These are phyloP conservation scores for Kryphioiulus occultus DNA, from an alignment of 2,888 invertebrate genomes.

Conservation along the genomic window DNA sequence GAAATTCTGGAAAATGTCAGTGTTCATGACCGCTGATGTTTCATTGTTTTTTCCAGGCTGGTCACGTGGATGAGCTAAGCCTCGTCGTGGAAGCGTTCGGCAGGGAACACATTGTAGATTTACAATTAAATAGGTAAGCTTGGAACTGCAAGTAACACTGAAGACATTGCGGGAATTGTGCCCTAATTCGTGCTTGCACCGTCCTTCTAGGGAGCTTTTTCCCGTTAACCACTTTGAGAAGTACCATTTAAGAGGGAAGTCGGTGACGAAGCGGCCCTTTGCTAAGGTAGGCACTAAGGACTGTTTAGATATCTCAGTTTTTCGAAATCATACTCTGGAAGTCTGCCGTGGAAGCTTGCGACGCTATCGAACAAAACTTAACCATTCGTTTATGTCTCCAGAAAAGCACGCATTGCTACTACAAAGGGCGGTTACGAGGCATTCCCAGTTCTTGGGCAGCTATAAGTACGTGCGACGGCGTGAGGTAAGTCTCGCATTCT, in stretches of 20 bases:
- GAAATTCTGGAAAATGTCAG: too few species aligned
- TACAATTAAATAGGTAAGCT: conserved; percentile 71
- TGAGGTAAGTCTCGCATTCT: conserved; percentile 60
- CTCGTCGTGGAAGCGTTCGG: conserved; percentile 68
- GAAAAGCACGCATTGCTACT: conserved; percentile 79
- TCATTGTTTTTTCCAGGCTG: background rate
- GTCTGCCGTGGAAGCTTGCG: too few species aligned
- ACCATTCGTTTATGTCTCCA: conserved; percentile 60
- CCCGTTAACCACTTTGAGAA: conserved; percentile 73
- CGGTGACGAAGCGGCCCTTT: conserved; percentile 68
- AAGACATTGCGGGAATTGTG: background rate
- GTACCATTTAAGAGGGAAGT: conserved; percentile 69
- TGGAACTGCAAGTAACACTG: background rate
- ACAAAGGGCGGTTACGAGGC: conserved; percentile 76
- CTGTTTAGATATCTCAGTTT: too few species aligned
- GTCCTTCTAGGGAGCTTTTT: conserved; percentile 68
- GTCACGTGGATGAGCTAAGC: conserved; percentile 37
- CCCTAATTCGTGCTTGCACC: background rate
- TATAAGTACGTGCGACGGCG: conserved; percentile 79
- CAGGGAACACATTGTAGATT: conserved; percentile 73
- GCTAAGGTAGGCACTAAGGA: conserved; percentile 65
- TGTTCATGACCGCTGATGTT: too few species aligned
- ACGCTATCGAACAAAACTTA: too few species aligned
- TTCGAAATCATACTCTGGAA: too few species aligned
- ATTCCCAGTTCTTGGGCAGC: conserved; percentile 79